These are phyloP conservation scores for Carpatolechia fugitivella DNA, from an alignment of 2,888 invertebrate species.

Conservation along the genomic window DNA sequence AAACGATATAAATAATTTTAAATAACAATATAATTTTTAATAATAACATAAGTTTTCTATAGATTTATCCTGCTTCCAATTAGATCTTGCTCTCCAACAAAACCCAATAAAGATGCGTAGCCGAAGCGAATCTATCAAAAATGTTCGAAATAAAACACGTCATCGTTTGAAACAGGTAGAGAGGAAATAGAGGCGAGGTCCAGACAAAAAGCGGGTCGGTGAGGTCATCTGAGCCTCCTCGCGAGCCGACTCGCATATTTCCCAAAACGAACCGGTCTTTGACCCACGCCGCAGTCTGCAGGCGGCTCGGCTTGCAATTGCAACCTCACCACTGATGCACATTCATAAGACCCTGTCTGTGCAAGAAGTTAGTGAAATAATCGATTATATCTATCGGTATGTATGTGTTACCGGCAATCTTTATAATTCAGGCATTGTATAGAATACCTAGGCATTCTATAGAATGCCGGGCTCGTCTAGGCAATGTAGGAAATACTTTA, in stretches of 20 bases:
- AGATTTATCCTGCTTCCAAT: too few relatives aligned
- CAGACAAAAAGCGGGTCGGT: neutral
- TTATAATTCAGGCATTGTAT: too few relatives aligned
- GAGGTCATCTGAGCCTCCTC: conserved; percentile 32
- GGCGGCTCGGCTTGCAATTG: conserved; percentile 23
- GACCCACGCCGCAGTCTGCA: conserved; percentile 41
- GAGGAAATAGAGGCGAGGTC: conserved; percentile 2
- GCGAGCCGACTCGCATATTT: conserved; percentile 58
- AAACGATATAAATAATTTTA: too few relatives aligned
- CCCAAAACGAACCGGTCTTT: conserved; percentile 74
- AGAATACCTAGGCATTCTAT: too few relatives aligned
- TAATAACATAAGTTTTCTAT: too few relatives aligned
- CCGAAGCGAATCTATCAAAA: neutral
- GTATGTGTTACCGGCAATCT: too few relatives aligned
- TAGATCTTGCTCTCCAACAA: neutral
- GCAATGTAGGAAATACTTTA: too few relatives aligned
- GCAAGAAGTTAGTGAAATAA: too few relatives aligned
- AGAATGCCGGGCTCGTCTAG: too few relatives aligned
- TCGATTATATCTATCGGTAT: too few relatives aligned
- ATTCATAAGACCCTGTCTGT: too few relatives aligned
- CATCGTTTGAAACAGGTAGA: conserved; percentile 41
- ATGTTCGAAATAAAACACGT: conserved; percentile 28
- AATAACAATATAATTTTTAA: too few relatives aligned
- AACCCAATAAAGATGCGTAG: neutral
- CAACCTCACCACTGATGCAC: neutral